Evolutionary conservation across 64 coral and sea anemone genomes (phyloP), one percentile per base, ranked within the genome.

Genomic region (Cladopsammia gracilis): DNA sequence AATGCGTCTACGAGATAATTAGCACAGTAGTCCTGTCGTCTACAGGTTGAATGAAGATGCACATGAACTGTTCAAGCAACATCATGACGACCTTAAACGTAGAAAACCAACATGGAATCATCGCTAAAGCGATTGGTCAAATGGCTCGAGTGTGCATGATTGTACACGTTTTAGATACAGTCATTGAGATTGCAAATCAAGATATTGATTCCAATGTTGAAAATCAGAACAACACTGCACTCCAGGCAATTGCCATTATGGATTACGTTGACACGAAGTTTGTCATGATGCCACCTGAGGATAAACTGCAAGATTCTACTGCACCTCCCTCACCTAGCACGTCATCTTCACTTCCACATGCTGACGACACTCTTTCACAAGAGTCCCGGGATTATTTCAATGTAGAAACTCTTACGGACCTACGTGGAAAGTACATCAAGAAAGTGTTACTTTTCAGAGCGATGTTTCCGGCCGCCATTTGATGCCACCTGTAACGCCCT

Each of bases 191-290:
- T 72, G 81, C 70, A 48, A 56, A 73, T 73, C 57, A 83, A 64
- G 80, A 74, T 48, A 60, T 25, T 49, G 79, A 85, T 23, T 67
- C n/a, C 26, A 84, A 70, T 46, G 81, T 26, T 42, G 90, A 76
- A 34, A n/a, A n/a, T n/a, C 18, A 44, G 58, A 92, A 92, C 12
- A 51, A 68, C 53, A 57, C 43, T 24, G 90, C 45, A 16, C 13
- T 24, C 51, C 81, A 79, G 71, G 89, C 89, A 50, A 72, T 92
- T 48, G 60, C 68, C n/a, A 59, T 86, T 65, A 93, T 87, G 51
- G 78, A 93, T 82, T 65, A 92, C 75, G 75, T 93, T 64, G 91
- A 93, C 70, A 93, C 91, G 50, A 93, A 93, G 64, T 76, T 87
- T 60, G 77, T 73, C 20, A 68, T 79, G 80, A 93, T 87, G 83